Percentiles rank a stretch among this genome's conserved stretches.
phyloP scores from a whole-genome alignment of 2,888 invertebrate species.

The Linyphia triangularis region DNA sequence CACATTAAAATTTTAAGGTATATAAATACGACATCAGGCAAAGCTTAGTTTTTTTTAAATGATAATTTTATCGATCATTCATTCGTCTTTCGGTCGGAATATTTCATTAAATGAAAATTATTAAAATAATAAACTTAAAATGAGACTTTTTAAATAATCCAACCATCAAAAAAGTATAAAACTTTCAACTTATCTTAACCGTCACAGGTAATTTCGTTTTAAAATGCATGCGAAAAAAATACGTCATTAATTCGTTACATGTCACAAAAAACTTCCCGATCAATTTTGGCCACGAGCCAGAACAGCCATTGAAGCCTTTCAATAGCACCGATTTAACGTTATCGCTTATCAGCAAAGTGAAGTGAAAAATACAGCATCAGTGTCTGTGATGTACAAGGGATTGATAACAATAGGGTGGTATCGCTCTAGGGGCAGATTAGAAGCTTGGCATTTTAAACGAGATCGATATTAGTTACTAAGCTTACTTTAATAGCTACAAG shows the following conservation, averaged over 20 bases:
- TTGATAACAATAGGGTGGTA: not conserved
- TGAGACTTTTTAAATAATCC: no score
- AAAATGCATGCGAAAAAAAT: not conserved
- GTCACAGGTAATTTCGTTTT: not conserved
- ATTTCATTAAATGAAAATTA: no score
- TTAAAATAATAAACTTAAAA: no score
- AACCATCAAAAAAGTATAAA: not conserved
- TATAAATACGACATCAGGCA: no score
- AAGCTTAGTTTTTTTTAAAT: no score
- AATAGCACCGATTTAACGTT: conserved; percentile 3
- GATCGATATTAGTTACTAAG: not conserved
- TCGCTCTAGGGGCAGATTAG: not conserved
- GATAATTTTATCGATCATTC: no score
- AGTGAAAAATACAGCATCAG: not conserved
- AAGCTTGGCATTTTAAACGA: not conserved
- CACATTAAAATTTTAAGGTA: no score
- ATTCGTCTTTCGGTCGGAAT: no score
- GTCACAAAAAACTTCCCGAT: not conserved
- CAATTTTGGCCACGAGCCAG: conserved; percentile 13
- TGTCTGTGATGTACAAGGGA: not conserved
- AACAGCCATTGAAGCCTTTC: not conserved
- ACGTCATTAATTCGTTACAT: not conserved
- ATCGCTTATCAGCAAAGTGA: conserved; percentile 7
- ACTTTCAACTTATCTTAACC: not conserved
- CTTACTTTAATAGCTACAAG: not conserved